A percentile compares a stretch with the other conserved stretches of the same genome.
These are phyloP conservation scores for Propithecus coquereli DNA, from an alignment of 2,113 vertebrate genomes.

Conservation along the genomic window DNA sequence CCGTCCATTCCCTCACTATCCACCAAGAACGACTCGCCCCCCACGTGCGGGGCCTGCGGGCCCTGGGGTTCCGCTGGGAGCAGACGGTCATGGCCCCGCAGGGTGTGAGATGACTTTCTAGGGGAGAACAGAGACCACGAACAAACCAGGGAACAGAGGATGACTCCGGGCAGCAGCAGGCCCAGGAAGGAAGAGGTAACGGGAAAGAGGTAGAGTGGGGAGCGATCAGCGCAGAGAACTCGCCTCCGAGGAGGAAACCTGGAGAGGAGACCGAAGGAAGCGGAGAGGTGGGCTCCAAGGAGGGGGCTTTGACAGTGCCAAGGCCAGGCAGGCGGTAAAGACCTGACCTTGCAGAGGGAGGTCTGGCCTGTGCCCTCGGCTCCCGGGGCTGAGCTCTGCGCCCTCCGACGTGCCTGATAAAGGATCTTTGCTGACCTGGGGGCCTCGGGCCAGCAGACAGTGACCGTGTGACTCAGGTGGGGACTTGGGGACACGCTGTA, in stretches of 20 bases:
- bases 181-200: rapidly evolving
- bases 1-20: rapidly evolving
- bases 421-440: not conserved
- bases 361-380: not conserved
- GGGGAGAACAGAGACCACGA: not conserved
- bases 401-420: too few relatives aligned
- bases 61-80: not conserved
- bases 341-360: not conserved
- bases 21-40: rapidly evolving
- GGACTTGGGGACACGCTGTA: not conserved
- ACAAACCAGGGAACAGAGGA: not conserved
- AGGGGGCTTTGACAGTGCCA: rapidly evolving
- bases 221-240: not conserved
- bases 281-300: rapidly evolving
- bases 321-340: not conserved
- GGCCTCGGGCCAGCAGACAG: not conserved
- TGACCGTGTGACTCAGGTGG: not conserved
- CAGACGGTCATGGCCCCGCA: not conserved
- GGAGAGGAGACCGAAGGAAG: not conserved
- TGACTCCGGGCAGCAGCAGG: not conserved
- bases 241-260: not conserved
- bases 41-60: rapidly evolving
- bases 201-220: rapidly evolving
- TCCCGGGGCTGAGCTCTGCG: too few relatives aligned
- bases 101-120: too few relatives aligned